Evolutionary conservation across 2,797 vertebrate genomes (phyloP).

Genomic region (Trachops cirrhosus): DNA sequence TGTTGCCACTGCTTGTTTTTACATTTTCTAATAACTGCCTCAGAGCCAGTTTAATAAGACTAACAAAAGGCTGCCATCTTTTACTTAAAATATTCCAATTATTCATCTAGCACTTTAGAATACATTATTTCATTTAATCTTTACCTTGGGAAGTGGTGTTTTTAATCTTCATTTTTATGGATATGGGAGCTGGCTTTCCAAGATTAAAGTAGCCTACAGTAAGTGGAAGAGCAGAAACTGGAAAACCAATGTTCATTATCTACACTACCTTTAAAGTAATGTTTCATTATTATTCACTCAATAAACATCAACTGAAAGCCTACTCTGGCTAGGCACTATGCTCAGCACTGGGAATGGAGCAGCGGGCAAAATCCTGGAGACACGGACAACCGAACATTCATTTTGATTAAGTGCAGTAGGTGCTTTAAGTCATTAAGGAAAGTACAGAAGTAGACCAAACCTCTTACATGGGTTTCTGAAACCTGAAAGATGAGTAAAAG

Average conservation of each 20-base stretch:
- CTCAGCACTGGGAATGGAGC: background rate
- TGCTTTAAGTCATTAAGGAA: background rate
- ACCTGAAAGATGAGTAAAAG: background rate
- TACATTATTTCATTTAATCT: slow-evolving; percentile 24
- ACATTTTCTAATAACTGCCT: background rate
- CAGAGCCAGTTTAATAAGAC: background rate
- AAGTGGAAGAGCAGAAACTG: background rate
- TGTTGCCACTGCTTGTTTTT: background rate
- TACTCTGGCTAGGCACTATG: background rate
- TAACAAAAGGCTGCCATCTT: background rate
- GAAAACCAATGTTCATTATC: background rate
- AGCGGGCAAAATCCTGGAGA: background rate
- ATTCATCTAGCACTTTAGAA: background rate
- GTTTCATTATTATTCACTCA: slow-evolving; percentile 27
- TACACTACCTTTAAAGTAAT: background rate
- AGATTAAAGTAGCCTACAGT: slow-evolving; percentile 4
- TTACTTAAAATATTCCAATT: background rate
- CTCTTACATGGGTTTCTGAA: background rate
- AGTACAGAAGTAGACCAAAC: background rate
- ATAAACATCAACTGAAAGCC: background rate
- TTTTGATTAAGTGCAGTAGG: background rate
- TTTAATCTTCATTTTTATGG: slow-evolving; percentile 40
- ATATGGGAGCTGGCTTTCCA: slow-evolving; percentile 4
- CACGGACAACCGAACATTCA: background rate
- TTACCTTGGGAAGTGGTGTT: background rate